Conservation (phyloP, 2,797 vertebrate species). For the Arctocebus calabarensis region DNA sequence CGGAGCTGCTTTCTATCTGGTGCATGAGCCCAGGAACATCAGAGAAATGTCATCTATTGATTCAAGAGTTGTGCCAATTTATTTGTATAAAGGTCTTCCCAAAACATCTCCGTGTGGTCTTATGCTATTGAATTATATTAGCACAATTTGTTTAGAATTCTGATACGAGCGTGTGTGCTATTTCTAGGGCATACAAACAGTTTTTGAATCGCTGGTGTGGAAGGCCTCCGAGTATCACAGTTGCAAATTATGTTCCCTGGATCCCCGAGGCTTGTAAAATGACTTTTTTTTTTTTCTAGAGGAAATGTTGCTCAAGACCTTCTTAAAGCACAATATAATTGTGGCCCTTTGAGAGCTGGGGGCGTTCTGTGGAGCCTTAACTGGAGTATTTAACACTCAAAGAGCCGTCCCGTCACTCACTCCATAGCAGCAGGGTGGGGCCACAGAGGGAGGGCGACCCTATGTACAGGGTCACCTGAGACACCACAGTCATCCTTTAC, state of each 20-base stretch:
- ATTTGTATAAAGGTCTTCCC: conserved; percentile 40
- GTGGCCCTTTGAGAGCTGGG: neutral
- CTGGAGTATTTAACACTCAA: conserved; percentile 29
- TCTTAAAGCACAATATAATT: conserved; percentile 36
- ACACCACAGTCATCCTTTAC: neutral
- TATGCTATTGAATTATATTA: conserved; percentile 1
- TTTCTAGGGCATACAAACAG: neutral
- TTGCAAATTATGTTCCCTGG: neutral
- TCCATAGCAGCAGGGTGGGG: neutral
- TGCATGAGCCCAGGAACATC: neutral
- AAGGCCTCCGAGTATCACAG: neutral
- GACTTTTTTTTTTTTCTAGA: neutral
- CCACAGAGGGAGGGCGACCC: neutral
- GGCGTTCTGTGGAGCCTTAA: neutral
- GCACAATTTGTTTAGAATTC: neutral
- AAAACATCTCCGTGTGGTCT: neutral
- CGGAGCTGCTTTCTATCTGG: neutral
- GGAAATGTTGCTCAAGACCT: conserved; percentile 24
- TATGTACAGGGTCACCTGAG: neutral
- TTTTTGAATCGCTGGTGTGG: conserved; percentile 21
- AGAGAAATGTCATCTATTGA: neutral
- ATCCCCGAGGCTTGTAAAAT: neutral
- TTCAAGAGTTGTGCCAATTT: conserved; percentile 25
- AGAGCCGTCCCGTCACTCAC: neutral
- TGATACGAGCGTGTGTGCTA: neutral